Evolutionary conservation across 2,797 vertebrate species (phyloP).

Genomic region (Mormyrus hasselquistii): DNA sequence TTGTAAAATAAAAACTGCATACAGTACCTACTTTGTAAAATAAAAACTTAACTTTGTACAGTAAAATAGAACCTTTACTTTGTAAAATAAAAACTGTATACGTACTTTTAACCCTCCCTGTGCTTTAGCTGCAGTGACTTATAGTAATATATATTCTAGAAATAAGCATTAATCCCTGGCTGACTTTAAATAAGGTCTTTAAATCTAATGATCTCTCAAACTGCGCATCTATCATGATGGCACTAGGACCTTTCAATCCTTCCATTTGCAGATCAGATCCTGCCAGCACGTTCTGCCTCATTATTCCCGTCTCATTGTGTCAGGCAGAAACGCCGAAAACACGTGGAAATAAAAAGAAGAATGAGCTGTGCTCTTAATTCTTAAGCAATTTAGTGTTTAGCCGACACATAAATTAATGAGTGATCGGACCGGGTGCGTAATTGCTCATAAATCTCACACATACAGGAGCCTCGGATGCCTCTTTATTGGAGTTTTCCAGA

Average conservation of each 20-base stretch:
- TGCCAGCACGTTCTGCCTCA: slow-evolving; percentile 36
- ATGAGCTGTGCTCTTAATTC: slow-evolving; percentile 78
- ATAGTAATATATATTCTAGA: background rate
- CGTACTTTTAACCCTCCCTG: background rate
- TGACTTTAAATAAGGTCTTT: background rate
- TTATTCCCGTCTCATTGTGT: slow-evolving; percentile 30
- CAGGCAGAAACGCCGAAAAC: slow-evolving; percentile 30
- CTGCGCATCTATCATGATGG: background rate
- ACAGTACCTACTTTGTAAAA: background rate
- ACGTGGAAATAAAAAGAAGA: slow-evolving; percentile 66
- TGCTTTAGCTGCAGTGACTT: background rate
- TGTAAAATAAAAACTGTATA: background rate
- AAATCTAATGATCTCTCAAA: background rate
- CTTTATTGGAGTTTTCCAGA: slow-evolving; percentile 41
- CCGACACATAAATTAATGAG: slow-evolving; percentile 83
- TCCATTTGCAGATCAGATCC: slow-evolving; percentile 32
- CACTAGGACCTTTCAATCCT: slow-evolving; percentile 25
- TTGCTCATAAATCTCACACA: slow-evolving; percentile 77
- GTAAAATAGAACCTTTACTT: background rate
- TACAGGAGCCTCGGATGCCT: slow-evolving; percentile 41
- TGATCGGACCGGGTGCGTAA: slow-evolving; percentile 79
- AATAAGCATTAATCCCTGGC: background rate
- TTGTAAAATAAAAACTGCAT: background rate
- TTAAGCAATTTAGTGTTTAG: slow-evolving; percentile 83
- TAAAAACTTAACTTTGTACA: background rate